Evolutionary conservation across 2,797 vertebrate species (phyloP), one percentile per base, ranked within the genome.

Genomic region (Mormyrus hasselquistii): DNA sequence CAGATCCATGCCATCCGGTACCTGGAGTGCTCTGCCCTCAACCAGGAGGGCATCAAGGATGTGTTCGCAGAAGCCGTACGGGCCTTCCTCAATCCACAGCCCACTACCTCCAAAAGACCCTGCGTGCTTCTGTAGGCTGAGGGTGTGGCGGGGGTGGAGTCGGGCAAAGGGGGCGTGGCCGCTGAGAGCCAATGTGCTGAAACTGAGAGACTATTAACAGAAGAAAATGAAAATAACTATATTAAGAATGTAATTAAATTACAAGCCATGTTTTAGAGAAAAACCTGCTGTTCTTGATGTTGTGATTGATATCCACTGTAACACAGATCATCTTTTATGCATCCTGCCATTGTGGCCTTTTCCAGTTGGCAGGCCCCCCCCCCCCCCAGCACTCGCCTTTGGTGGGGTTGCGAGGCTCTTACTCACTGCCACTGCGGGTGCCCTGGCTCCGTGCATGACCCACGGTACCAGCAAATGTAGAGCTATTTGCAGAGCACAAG

Each of bases 1-100:
- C 97, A 97, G 89, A 97, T 98, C 50, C 96, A 97, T 19, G 97
- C 97, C 0, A 89, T 96, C 84, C 97, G 97, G 92, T 98, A 98
- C 94, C 92, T 98, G 93, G 97, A 98, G 93, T 98, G 97, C 90
- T 98, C 97, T 0, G 97, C 97, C 0, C 93, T 98, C 91, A 96
- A 96, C 94, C 97, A 98, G 94, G 97, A 98, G 44, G 97, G 97
- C 47, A 97, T 98, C 76, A 96, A 96, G 88, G 96, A 98, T 88
- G 97, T 98, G 92, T 98, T 98, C 90, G 91, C 92, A 0, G 97
- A 98, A 92, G 96, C 97, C 0, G 96, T 98, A 86, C 94, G 96
- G 47, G 95, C 97, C 53, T 96, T 96, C 92, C 96, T 98, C 90
- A 96, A 97, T 92, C 97, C 97, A 1, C 93, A 95, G 89, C 94